Evolutionary conservation across 2,888 invertebrate genomes (phyloP), one percentile per base, ranked within the genome.

Genomic region (Apotomis betuletana): DNA sequence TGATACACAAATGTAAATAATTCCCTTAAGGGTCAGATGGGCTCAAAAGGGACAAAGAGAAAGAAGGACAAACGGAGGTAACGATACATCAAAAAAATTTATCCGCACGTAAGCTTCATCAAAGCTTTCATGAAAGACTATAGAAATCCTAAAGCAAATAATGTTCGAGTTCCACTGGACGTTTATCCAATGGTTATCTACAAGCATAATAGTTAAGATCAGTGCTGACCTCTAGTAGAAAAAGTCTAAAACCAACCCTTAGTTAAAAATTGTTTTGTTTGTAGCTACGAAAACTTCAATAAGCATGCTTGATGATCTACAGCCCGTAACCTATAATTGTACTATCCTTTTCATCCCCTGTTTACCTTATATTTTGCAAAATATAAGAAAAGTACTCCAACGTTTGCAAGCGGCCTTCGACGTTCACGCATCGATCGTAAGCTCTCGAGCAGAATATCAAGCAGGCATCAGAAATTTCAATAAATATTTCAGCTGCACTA

Each of bases 401-500:
- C 44, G 62, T 67, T n/a, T 67, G 67, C 38, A 67, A 13, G n/a
- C 57, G 57, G 57, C 55, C 71, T 71, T 67, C 51, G 12, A 52
- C 52, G 38, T 55, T 62, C 62, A 68, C 46, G 72, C 62, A 58
- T 72, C 72, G 72, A 68, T 68, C 68, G 68, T 49, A 63, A 68
- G 68, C 44, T 63, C 63, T 61, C 62, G 58, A 52, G 67, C 36
- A 49, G 72, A 72, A 72, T 72, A 72, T 58, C 62, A 72, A 72
- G 52, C 54, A 63, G 72, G 72, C 63, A 38, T 68, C 68, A 63
- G 68, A 72, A 72, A 54, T 68, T 68, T 68, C 72, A 54, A 72
- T 72, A 72, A 63, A 72, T 67, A 70, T 61, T 71, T 67, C 70
- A 71, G 70, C 41, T 71, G 55, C 70, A 55, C 58, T 63, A 51